Evolutionary conservation across 2,888 invertebrate genomes (phyloP).

Genomic region (Lomographa bimaculata): DNA sequence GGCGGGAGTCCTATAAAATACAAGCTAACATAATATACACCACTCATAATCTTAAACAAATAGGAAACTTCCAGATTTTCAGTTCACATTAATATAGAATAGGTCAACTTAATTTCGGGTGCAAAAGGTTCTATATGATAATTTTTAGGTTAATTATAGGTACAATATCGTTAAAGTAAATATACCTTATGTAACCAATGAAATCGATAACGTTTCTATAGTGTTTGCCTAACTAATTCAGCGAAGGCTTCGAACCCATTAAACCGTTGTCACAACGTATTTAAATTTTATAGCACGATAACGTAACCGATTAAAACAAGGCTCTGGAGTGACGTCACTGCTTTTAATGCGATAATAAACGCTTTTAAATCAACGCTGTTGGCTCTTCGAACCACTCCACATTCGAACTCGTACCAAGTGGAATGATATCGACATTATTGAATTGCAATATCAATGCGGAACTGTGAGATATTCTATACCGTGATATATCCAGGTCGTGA

Average conservation of each 20-base stretch:
- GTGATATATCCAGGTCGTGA: constrained; percentile 11
- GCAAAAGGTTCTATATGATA: no score
- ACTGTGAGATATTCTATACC: constrained; percentile 4
- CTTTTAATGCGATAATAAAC: constrained; percentile 11
- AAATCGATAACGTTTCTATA: constrained; percentile 5
- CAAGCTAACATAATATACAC: no score
- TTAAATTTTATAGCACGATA: constrained; percentile 18
- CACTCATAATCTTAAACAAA: no score
- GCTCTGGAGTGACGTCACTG: constrained; percentile 6
- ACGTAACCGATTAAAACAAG: constrained; percentile 7
- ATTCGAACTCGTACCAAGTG: background rate
- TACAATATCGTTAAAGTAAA: no score
- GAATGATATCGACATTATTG: constrained; percentile 13
- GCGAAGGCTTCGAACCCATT: constrained; percentile 13
- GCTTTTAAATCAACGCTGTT: constrained; percentile 18
- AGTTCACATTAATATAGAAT: no score
- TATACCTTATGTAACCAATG: constrained; percentile 9
- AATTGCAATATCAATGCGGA: constrained; percentile 7
- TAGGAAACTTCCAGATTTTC: no score
- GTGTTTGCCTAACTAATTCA: constrained; percentile 16
- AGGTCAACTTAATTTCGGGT: no score
- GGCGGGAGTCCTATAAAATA: constrained; percentile 85
- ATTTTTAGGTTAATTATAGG: no score
- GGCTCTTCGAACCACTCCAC: constrained; percentile 7
- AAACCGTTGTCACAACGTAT: constrained; percentile 9